A percentile compares a stretch with the other conserved stretches of the same genome.
phyloP scores from a whole-genome alignment of 2,888 invertebrate species.

The Heliconius ethilla region DNA sequence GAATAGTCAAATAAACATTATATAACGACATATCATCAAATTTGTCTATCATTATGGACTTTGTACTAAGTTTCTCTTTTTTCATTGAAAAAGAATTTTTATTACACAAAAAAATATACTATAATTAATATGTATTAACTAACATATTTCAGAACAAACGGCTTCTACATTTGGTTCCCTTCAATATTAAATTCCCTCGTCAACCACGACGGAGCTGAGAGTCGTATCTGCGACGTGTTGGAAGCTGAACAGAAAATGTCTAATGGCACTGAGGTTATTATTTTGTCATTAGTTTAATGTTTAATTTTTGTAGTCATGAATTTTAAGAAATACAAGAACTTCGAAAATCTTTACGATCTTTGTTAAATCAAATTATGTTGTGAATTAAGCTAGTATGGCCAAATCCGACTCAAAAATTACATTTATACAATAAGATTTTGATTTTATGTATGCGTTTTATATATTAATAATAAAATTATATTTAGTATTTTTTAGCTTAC shows the following conservation, averaged over 20 bases:
- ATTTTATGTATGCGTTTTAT: too few relatives aligned
- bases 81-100: background rate
- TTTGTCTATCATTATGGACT: background rate
- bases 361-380: background rate
- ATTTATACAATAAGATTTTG: too few relatives aligned
- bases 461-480: too few relatives aligned
- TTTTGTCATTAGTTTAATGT: background rate
- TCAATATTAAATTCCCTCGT: constrained; percentile 81
- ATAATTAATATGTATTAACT: background rate
- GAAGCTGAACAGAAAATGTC: constrained; percentile 54
- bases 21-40: background rate
- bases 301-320: background rate
- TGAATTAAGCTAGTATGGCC: too few relatives aligned
- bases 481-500: too few relatives aligned
- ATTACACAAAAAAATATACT: background rate
- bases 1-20: too few relatives aligned
- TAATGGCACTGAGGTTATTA: constrained; percentile 57
- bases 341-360: too few relatives aligned
- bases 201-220: constrained; percentile 63
- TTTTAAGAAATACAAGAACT: background rate
- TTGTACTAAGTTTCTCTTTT: background rate
- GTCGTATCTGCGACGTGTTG: constrained; percentile 72
- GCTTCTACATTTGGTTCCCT: constrained; percentile 83
- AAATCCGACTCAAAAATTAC: too few relatives aligned
- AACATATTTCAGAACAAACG: constrained; percentile 71